Evolutionary conservation across 2,113 vertebrate species (phyloP).

Genomic region (Channa argus): DNA sequence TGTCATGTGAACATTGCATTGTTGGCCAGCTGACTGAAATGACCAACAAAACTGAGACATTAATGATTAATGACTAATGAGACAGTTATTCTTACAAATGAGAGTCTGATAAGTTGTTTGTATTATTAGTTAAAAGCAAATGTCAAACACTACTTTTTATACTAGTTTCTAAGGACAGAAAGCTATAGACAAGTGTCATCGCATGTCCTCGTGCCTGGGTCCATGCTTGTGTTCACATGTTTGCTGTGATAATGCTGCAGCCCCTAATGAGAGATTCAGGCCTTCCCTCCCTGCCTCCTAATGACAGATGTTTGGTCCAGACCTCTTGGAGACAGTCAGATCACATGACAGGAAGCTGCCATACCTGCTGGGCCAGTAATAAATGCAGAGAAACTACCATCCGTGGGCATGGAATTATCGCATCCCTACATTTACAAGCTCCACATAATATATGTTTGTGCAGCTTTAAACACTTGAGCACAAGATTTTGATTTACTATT

Average conservation of each 20-base stretch:
- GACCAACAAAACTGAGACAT: not conserved
- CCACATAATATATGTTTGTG: slow-evolving; percentile 31
- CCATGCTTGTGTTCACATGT: slow-evolving; percentile 33
- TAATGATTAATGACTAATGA: no score
- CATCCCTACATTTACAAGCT: slow-evolving; percentile 32
- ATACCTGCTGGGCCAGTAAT: slow-evolving; percentile 33
- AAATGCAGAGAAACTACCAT: slow-evolving; percentile 55
- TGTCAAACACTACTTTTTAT: not conserved
- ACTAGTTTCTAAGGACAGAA: not conserved
- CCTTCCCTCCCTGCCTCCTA: slow-evolving; percentile 32
- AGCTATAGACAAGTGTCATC: slow-evolving; percentile 2
- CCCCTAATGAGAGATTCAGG: slow-evolving; percentile 34
- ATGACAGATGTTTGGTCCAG: slow-evolving; percentile 68
- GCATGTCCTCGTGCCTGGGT: not conserved
- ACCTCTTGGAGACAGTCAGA: slow-evolving; percentile 50
- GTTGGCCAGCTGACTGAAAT: not conserved
- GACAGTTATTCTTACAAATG: no score
- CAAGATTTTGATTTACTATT: not conserved
- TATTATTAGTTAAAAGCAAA: not conserved
- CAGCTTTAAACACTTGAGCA: slow-evolving; percentile 17
- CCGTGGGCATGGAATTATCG: slow-evolving; percentile 21
- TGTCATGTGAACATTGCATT: not conserved
- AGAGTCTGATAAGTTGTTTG: not conserved
- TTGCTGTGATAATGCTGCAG: slow-evolving; percentile 23
- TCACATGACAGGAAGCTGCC: slow-evolving; percentile 69